These are phyloP conservation scores for Avahi laniger DNA, from an alignment of 2,797 vertebrate species.

Conservation along the genomic window DNA sequence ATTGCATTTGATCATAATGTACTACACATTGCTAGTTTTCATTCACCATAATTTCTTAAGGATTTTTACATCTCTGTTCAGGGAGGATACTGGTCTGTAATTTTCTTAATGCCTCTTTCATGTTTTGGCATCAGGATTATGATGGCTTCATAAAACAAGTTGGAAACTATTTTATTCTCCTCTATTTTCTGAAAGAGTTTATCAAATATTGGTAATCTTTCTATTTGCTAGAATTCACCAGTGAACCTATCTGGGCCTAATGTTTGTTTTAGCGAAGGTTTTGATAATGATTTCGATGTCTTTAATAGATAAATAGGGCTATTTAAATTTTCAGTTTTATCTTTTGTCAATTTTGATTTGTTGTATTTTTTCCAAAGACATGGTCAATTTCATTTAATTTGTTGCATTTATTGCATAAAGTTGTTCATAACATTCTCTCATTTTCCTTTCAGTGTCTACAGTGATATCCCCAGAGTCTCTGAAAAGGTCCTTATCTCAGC, in stretches of 20 bases:
- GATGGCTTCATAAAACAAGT: not conserved
- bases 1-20: not conserved
- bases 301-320: not conserved
- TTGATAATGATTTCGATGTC: not conserved
- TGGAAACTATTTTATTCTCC: not conserved
- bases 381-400: not conserved
- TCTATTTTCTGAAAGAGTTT: not conserved
- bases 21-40: not conserved
- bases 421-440: not conserved
- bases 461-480: not conserved
- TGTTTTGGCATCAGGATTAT: not conserved
- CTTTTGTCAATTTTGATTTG: not conserved
- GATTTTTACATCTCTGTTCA: not conserved
- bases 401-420: not conserved
- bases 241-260: not conserved
- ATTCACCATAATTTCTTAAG: not conserved
- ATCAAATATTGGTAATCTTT: not conserved
- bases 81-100: not conserved
- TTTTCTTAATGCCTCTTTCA: not conserved
- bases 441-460: not conserved
- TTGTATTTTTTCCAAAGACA: not conserved
- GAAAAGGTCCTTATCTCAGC: not conserved
- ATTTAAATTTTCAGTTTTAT: not conserved
- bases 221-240: not conserved
- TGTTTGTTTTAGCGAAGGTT: not conserved